phyloP scores from a whole-genome alignment of 2,797 vertebrate species.

The Galaxias olidus region DNA sequence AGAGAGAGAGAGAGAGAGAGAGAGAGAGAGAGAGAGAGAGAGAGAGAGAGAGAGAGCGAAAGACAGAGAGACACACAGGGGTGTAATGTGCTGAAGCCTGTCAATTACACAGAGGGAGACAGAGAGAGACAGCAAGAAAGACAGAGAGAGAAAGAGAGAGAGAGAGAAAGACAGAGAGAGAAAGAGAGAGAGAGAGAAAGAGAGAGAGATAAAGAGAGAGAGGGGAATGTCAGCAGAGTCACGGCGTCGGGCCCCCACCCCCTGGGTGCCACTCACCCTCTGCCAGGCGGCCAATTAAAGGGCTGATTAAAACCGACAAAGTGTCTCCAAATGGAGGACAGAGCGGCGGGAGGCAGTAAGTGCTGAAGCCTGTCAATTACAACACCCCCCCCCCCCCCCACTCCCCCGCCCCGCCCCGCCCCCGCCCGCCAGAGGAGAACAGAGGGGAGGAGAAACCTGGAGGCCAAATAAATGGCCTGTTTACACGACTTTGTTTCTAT shows the following conservation, averaged over 20 bases:
- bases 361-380: conserved; percentile 79
- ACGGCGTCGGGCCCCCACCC: conserved; percentile 53
- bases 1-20: conserved; percentile 23
- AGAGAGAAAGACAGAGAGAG: conserved; percentile 6
- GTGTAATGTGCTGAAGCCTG: no score
- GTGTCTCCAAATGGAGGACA: conserved; percentile 82
- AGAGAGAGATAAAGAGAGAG: conserved; percentile 19
- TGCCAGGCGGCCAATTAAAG: conserved; percentile 80
- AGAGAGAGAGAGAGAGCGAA: not conserved
- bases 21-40: not conserved
- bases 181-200: conserved; percentile 19
- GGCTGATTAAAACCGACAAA: conserved; percentile 84
- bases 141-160: no score
- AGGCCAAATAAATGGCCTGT: not conserved
- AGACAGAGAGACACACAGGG: conserved; percentile 4
- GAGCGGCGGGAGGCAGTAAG: conserved; percentile 75
- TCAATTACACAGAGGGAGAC: conserved; percentile 10
- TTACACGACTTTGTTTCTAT: no score
- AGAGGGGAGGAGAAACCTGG: conserved; percentile 17
- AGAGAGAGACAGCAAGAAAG: conserved; percentile 27
- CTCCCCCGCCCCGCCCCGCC: no score
- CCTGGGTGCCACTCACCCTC: conserved; percentile 71
- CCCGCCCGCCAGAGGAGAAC: conserved; percentile 60
- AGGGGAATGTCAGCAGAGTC: conserved; percentile 55
- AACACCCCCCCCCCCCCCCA: no score